phyloP scores from a whole-genome alignment of 37 sponge, comb jelly and placozoan species.

The Ephydatia muelleri region DNA sequence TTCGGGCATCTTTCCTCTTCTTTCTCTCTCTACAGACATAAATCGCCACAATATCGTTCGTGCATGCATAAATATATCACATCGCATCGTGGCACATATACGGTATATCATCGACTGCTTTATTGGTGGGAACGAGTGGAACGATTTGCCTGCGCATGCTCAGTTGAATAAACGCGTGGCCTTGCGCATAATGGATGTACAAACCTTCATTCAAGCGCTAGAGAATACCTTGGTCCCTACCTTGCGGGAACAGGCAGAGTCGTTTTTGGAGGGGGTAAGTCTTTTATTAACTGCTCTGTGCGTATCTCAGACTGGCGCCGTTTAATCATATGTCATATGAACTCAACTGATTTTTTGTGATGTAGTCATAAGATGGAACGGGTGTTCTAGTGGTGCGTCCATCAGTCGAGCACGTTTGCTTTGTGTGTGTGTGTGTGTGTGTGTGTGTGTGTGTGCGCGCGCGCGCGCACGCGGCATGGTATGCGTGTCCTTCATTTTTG shows the following conservation, averaged over 20 bases:
- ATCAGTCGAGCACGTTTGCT: too few relatives aligned
- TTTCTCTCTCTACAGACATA: too few relatives aligned
- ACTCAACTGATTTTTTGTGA: not conserved
- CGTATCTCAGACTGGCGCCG: not conserved
- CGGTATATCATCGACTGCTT: not conserved
- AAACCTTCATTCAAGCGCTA: conserved; percentile 35
- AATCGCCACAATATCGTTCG: too few relatives aligned
- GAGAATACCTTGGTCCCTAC: conserved; percentile 47
- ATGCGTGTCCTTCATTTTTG: not conserved
- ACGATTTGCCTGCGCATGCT: not conserved
- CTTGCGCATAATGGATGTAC: conserved; percentile 40
- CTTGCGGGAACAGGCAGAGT: conserved; percentile 50
- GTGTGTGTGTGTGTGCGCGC: not conserved
- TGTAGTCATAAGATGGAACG: not conserved
- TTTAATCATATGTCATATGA: not conserved
- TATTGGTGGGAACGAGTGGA: not conserved
- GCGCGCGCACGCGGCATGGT: not conserved
- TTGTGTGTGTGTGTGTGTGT: not conserved
- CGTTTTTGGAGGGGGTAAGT: conserved; percentile 46
- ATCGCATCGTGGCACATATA: not conserved
- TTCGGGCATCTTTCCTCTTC: too few relatives aligned
- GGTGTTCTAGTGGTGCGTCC: too few relatives aligned
- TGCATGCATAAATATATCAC: not conserved
- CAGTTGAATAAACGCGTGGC: not conserved
- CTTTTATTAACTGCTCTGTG: not conserved